A percentile compares a stretch with the other conserved stretches of the same genome.
Evolutionary conservation across 2,797 vertebrate species (phyloP).

Genomic region (Phylloscopus collybita): DNA sequence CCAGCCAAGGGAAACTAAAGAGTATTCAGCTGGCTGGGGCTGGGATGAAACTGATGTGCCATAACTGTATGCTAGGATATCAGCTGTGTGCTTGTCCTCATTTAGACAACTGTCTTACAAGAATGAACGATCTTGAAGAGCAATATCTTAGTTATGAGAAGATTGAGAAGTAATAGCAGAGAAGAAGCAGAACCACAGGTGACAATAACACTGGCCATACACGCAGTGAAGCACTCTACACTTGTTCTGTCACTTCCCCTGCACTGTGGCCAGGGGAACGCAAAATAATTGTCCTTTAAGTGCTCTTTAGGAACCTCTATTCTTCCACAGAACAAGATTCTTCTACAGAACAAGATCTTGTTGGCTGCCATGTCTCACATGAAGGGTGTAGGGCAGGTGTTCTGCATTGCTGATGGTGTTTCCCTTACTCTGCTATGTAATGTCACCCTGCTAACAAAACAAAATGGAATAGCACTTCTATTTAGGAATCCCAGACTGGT

Average conservation of each 20-base stretch:
- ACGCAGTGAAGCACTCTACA: rapidly evolving
- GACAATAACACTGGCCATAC: not conserved
- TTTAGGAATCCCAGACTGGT: not conserved
- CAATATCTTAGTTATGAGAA: not conserved
- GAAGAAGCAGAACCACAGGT: not conserved
- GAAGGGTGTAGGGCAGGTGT: not conserved
- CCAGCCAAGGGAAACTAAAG: not conserved
- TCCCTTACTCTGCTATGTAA: not conserved
- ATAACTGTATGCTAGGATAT: not conserved
- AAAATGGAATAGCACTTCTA: not conserved
- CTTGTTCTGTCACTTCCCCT: not conserved
- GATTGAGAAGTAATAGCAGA: not conserved
- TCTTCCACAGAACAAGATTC: not conserved
- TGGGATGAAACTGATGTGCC: not conserved
- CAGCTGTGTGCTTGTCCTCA: not conserved
- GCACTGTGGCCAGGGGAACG: not conserved
- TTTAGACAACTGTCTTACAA: not conserved
- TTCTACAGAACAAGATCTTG: not conserved
- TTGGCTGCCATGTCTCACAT: not conserved
- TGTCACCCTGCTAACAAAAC: not conserved
- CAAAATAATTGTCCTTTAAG: not conserved
- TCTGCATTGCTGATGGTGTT: not conserved
- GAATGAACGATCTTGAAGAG: not conserved
- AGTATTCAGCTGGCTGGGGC: not conserved
- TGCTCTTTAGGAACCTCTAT: not conserved